phyloP scores from a whole-genome alignment of 2,113 vertebrate species.

The Hoplias malabaricus region DNA sequence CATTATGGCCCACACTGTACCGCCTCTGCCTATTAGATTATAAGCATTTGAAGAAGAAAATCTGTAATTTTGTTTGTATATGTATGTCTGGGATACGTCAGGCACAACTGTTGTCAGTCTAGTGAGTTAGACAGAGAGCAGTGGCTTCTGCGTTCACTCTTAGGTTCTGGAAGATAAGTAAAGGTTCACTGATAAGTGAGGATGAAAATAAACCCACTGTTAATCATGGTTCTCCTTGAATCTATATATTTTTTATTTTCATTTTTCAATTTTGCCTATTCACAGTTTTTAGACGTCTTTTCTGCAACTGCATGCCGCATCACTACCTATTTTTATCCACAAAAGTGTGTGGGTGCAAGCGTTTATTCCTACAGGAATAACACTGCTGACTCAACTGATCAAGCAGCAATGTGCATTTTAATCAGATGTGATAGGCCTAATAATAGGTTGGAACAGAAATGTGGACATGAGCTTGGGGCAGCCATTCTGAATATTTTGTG shows the following conservation, averaged over 20 bases:
- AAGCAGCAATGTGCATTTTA: background rate
- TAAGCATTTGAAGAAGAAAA: background rate
- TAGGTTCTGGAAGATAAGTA: background rate
- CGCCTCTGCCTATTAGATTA: background rate
- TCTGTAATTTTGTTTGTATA: constrained; percentile 11
- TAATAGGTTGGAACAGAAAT: background rate
- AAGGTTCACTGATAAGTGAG: background rate
- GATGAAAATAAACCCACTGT: constrained; percentile 26
- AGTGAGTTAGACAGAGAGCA: constrained; percentile 44
- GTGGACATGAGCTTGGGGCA: background rate
- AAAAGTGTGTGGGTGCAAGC: background rate
- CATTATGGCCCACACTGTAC: background rate
- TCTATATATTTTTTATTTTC: too few species aligned
- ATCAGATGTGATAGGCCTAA: background rate
- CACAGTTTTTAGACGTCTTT: background rate
- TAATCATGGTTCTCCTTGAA: background rate
- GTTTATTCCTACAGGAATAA: background rate
- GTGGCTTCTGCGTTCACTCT: constrained; percentile 24
- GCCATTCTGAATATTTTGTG: background rate
- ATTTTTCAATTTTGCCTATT: too few species aligned
- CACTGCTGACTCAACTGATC: background rate
- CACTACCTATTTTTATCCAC: background rate
- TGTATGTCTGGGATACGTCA: constrained; percentile 36
- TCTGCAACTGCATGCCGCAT: background rate
- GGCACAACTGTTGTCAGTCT: constrained; percentile 57